Percentiles rank a stretch among this genome's conserved stretches.
Evolutionary conservation across 2,888 invertebrate genomes (phyloP).

Genomic region (Andrena bicolor): DNA sequence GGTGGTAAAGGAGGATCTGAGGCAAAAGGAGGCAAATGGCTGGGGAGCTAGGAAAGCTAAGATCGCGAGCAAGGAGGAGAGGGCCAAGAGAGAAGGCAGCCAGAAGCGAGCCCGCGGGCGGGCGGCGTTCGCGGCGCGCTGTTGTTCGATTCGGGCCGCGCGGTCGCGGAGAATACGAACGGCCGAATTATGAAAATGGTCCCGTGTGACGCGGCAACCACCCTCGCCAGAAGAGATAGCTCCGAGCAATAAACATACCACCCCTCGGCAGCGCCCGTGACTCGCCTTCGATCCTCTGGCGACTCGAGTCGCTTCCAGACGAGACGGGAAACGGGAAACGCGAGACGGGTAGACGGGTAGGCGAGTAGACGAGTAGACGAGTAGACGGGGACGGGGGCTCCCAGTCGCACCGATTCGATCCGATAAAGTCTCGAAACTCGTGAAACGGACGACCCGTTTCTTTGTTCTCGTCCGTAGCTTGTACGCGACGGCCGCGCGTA

Average conservation of each 20-base stretch:
- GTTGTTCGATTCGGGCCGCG: slow-evolving; percentile 87
- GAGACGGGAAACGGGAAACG: slow-evolving; percentile 40
- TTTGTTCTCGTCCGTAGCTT: slow-evolving; percentile 14
- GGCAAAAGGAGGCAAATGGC: slow-evolving; percentile 52
- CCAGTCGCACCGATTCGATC: slow-evolving; percentile 36
- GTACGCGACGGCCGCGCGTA: slow-evolving; percentile 1
- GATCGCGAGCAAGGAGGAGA: slow-evolving; percentile 29
- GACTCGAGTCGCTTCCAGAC: slow-evolving; percentile 72
- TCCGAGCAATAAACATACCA: slow-evolving; percentile 84
- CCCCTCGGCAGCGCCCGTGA: slow-evolving; percentile 61
- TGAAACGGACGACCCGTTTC: slow-evolving; percentile 28
- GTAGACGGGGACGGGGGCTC: neutral
- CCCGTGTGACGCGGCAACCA: slow-evolving; percentile 85
- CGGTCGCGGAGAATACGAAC: slow-evolving; percentile 87
- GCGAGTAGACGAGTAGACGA: no score
- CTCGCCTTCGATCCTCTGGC: slow-evolving; percentile 59
- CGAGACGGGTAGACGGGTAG: slow-evolving; percentile 15
- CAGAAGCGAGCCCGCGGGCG: slow-evolving; percentile 64
- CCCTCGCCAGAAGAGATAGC: slow-evolving; percentile 84
- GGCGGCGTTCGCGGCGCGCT: slow-evolving; percentile 81
- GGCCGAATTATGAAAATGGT: slow-evolving; percentile 88
- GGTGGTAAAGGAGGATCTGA: slow-evolving; percentile 2
- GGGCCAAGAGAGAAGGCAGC: slow-evolving; percentile 46
- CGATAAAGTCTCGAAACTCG: slow-evolving; percentile 45
- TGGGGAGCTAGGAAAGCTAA: slow-evolving; percentile 24